These are phyloP conservation scores for Mya arenaria DNA, from an alignment of 1,140 invertebrate genomes.

Conservation along the genomic window DNA sequence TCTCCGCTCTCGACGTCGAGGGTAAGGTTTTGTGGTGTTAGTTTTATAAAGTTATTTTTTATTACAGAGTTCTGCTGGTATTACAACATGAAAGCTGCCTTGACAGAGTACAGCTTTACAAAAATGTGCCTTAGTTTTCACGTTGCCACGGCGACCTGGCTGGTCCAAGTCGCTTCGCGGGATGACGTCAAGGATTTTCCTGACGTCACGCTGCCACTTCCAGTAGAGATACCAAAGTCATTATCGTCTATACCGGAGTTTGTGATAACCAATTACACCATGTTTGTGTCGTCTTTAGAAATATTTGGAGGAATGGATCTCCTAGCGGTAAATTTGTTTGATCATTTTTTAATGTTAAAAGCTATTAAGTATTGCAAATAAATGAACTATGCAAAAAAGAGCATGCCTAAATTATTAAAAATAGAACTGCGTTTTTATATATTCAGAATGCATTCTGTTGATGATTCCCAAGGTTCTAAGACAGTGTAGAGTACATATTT, in stretches of 20 bases:
- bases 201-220: constrained; percentile 86
- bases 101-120: constrained; percentile 87
- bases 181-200: constrained; percentile 79
- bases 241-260: constrained; percentile 93
- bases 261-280: constrained; percentile 92
- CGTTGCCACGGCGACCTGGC: constrained; percentile 91
- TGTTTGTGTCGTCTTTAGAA: constrained; percentile 88
- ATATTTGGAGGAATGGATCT: constrained; percentile 82
- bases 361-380: not conserved
- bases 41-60: not conserved
- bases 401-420: too few relatives aligned
- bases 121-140: constrained; percentile 88
- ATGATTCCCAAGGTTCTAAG: too few relatives aligned
- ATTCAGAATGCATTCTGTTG: too few relatives aligned
- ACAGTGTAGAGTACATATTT: too few relatives aligned
- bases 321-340: constrained; percentile 3
- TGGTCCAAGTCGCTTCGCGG: constrained; percentile 88
- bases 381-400: too few relatives aligned
- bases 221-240: constrained; percentile 76
- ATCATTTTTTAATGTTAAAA: not conserved
- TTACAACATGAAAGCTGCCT: constrained; percentile 84
- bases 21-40: constrained; percentile 77
- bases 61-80: constrained; percentile 73
- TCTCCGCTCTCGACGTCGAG: too few relatives aligned
- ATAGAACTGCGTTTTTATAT: too few relatives aligned